A percentile compares a stretch with the other conserved stretches of the same genome.
phyloP scores from a whole-genome alignment of 2,888 invertebrate species.

The Minunthozetes semirufus region DNA sequence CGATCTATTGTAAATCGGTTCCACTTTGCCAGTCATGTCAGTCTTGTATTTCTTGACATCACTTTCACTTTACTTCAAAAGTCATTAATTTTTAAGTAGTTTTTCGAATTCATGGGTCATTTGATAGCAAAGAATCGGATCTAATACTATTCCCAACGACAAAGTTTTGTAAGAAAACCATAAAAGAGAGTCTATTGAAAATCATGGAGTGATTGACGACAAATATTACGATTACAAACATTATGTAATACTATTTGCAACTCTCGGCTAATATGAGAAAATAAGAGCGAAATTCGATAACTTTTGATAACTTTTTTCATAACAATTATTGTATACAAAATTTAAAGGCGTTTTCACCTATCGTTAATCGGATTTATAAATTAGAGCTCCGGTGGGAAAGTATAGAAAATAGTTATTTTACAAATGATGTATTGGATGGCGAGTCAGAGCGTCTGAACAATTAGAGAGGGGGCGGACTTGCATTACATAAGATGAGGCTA shows the following conservation, averaged over 20 bases:
- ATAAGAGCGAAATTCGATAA: background rate
- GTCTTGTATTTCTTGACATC: background rate
- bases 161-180: background rate
- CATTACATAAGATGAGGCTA: background rate
- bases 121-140: background rate
- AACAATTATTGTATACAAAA: background rate
- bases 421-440: constrained; percentile 5
- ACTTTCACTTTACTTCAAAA: constrained; percentile 6
- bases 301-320: background rate
- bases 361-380: constrained; percentile 12
- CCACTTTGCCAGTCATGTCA: constrained; percentile 20
- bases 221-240: background rate
- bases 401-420: background rate
- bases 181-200: background rate
- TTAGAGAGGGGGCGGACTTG: constrained; percentile 17
- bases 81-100: constrained; percentile 8
- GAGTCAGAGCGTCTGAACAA: background rate
- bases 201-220: background rate
- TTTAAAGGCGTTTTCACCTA: background rate
- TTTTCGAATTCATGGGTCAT: constrained; percentile 6
- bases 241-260: background rate
- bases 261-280: background rate
- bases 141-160: background rate
- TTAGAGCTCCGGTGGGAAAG: constrained; percentile 8
- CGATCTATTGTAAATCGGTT: constrained; percentile 6